Conservation (phyloP, 37 sponge, comb jelly and placozoan species). For the Amphimedon queenslandica region DNA sequence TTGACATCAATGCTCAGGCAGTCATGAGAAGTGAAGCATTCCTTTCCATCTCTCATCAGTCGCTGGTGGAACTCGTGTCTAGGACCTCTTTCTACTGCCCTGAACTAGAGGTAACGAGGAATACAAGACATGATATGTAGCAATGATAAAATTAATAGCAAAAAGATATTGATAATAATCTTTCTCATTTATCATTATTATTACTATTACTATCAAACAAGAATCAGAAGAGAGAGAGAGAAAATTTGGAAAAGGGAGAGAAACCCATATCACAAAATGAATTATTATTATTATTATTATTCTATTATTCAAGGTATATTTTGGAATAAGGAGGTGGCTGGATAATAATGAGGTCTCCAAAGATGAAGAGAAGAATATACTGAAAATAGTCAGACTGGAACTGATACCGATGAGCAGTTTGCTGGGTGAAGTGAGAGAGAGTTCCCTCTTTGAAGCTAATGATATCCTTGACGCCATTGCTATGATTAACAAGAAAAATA, state of each 20-base stretch:
- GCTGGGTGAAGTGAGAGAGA: slow-evolving; percentile 48
- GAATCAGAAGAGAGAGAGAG: too few species aligned
- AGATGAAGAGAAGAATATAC: slow-evolving; percentile 33
- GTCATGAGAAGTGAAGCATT: slow-evolving; percentile 81
- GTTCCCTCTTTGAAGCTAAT: slow-evolving; percentile 47
- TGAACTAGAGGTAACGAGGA: slow-evolving; percentile 85
- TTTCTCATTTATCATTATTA: too few species aligned
- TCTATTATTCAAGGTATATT: too few species aligned
- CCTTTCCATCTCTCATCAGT: slow-evolving; percentile 59
- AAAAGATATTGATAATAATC: too few species aligned
- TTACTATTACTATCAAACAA: too few species aligned
- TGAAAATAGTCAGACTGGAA: slow-evolving; percentile 64
- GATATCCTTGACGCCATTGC: slow-evolving; percentile 74
- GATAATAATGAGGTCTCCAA: slow-evolving; percentile 37
- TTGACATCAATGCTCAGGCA: slow-evolving; percentile 75
- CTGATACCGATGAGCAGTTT: slow-evolving; percentile 51
- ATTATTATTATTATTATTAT: too few species aligned
- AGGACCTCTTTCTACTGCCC: slow-evolving; percentile 85
- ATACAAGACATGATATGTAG: too few species aligned
- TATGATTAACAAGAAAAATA: neutral
- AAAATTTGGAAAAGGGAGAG: too few species aligned
- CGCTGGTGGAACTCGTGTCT: slow-evolving; percentile 64
- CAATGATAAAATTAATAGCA: too few species aligned
- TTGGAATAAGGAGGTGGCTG: slow-evolving; percentile 73
- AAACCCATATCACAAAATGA: too few species aligned